A percentile compares a stretch with the other conserved stretches of the same genome.
Evolutionary conservation across 2,797 vertebrate species (phyloP).

Genomic region (Kryptopterus vitreolus): DNA sequence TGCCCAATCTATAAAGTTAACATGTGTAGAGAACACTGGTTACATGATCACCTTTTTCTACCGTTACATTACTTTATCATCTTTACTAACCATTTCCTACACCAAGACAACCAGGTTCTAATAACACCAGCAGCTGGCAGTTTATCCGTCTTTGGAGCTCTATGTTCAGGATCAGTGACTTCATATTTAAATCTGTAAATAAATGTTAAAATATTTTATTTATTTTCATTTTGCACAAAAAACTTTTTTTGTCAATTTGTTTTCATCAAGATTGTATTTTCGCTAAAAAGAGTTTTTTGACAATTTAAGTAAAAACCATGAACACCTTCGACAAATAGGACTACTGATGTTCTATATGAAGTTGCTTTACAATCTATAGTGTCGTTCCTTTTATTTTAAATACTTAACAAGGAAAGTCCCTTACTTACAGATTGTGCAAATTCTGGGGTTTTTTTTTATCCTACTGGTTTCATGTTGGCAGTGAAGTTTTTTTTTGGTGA

Average conservation of each 20-base stretch:
- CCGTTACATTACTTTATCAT: too few species aligned
- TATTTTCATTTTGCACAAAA: too few species aligned
- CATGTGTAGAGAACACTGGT: neutral
- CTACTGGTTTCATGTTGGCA: neutral
- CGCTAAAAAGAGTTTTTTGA: too few species aligned
- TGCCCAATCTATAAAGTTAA: neutral
- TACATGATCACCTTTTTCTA: neutral
- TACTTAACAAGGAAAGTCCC: neutral
- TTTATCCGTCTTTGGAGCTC: neutral
- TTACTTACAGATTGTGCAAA: neutral
- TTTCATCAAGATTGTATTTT: too few species aligned
- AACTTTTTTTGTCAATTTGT: too few species aligned
- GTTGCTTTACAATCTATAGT: neutral
- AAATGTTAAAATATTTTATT: too few species aligned
- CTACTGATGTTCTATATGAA: neutral
- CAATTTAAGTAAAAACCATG: neutral
- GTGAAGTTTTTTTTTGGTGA: too few species aligned
- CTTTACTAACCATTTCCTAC: neutral
- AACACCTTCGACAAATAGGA: neutral
- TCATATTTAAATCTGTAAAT: too few species aligned
- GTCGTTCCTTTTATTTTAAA: neutral
- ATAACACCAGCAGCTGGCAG: neutral
- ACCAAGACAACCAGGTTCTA: neutral
- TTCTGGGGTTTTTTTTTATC: neutral
- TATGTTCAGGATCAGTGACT: neutral